A percentile compares a stretch with the other conserved stretches of the same genome.
Conservation (phyloP, 1,140 invertebrate species). For the Manduca sexta region DNA sequence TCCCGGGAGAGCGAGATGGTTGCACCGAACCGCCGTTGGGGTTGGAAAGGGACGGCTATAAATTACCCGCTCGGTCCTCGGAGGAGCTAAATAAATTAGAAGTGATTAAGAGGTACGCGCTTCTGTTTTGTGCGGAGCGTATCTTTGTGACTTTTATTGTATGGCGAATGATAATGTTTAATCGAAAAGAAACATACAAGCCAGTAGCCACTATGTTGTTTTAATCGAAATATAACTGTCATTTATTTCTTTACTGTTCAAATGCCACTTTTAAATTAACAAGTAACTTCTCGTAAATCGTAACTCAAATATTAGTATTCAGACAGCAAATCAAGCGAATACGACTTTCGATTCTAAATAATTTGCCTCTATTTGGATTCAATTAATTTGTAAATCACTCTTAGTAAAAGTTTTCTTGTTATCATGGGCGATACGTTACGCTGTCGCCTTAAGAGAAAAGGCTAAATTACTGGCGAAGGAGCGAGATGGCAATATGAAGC, state of each 20-base stretch:
- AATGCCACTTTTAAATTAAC: no score
- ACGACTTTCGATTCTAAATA: no score
- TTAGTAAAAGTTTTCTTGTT: conserved; percentile 11
- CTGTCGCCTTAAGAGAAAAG: conserved; percentile 55
- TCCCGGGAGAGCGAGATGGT: conserved; percentile 53
- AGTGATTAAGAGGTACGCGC: conserved; percentile 69
- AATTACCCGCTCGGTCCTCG: conserved; percentile 56
- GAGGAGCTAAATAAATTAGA: conserved; percentile 70
- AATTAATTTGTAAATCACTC: conserved; percentile 17
- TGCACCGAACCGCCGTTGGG: conserved; percentile 25
- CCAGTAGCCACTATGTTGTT: no score
- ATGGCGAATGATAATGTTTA: no score
- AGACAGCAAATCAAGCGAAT: no score
- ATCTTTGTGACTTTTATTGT: no score
- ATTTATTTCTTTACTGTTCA: no score
- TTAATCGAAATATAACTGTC: no score
- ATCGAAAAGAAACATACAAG: no score
- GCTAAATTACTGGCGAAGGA: conserved; percentile 45
- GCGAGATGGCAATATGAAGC: conserved; percentile 25
- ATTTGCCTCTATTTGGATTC: background rate
- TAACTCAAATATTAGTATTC: no score
- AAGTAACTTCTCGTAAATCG: no score
- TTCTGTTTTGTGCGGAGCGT: conserved; percentile 37
- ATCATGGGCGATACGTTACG: conserved; percentile 35
- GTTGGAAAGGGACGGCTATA: conserved; percentile 59